Percentiles rank a stretch among this genome's conserved stretches.
Conservation (phyloP, 2,113 vertebrate species). For the Mesoclemmys tuberculata region DNA sequence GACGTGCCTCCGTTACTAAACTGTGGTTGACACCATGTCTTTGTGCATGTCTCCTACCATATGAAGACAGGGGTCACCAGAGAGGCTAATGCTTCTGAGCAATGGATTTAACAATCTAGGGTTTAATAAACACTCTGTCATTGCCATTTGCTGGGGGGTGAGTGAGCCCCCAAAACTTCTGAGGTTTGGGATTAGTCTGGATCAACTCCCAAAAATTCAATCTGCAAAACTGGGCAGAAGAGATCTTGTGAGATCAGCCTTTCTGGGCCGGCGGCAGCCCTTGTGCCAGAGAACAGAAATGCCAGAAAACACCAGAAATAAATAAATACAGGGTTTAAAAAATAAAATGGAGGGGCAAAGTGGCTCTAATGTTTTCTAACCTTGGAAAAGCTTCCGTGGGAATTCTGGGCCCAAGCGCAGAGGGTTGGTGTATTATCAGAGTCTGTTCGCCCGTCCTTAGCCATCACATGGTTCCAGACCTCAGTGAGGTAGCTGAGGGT, state of each 20-base stretch:
- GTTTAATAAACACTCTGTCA: too few relatives aligned
- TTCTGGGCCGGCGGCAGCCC: not conserved
- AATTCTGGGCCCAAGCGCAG: not conserved
- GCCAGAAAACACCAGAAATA: too few relatives aligned
- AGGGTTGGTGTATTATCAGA: not conserved
- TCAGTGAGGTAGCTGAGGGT: not conserved
- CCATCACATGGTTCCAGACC: too few relatives aligned
- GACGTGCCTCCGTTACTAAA: too few relatives aligned
- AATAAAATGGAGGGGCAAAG: too few relatives aligned
- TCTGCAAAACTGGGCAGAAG: not conserved
- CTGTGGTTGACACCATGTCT: not conserved
- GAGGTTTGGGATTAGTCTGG: not conserved
- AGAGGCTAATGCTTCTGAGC: too few relatives aligned
- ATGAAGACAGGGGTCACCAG: not conserved
- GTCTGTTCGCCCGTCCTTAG: not conserved
- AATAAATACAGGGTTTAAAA: too few relatives aligned
- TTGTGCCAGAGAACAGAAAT: too few relatives aligned
- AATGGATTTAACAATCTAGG: too few relatives aligned
- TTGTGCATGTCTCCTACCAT: not conserved
- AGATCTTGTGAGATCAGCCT: not conserved
- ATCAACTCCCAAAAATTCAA: not conserved
- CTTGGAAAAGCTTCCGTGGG: too few relatives aligned
- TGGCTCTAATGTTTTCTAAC: too few relatives aligned
- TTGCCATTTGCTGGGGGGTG: too few relatives aligned
- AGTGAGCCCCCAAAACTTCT: not conserved